Base-by-base conservation (phyloP, 2,113 vertebrate species). In the Solea solea region DNA sequence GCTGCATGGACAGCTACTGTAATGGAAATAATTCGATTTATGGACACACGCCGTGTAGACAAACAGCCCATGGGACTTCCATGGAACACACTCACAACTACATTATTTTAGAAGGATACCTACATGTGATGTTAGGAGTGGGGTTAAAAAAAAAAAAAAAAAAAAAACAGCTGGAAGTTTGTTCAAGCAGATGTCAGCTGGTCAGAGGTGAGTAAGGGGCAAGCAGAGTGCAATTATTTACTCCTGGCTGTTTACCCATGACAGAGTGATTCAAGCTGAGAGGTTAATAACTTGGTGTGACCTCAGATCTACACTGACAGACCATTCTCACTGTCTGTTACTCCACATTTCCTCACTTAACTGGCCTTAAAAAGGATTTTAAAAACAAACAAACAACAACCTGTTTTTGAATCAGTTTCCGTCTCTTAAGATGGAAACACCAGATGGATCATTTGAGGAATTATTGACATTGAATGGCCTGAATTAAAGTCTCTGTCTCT, bases 281-380 rank as follows among this genome's bases (percentile, higher is more conserved):
- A 84, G 90, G 90, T 91, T 93, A 91, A 93, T 90, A 90, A 90
- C 84, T 87, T 76, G 72, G 27, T 8, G 28, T 84, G 86, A 91
- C 89, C 88, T 86, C 80, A 74, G 86, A 89, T 84, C 86, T 77
- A 71, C 81, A 68, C 65, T 44, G 76, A 86, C 70, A 77, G 62
- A 65, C 80, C 74, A 59, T 64, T 69, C 21, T 77, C 69, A 67
- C 65, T 66, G 42, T 41, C 51, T 79, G 60, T 62, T 62, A 64
- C 51, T 64, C 64, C 52, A 52, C 59, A 11, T 34, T 49, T 77
- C 34, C 27, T 54, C 58, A 56, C 73, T 69, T 70, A 69, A 67
- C 69, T 13, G 60, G 62, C 52, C 60, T 49, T 21, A 21, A 21
- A 21, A 21, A 21, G 21, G 21, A 21, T 21, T 21, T 69, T 42